Percentiles rank a stretch among this genome's conserved stretches.
phyloP scores from a whole-genome alignment of 2,888 invertebrate species.

The Embidobia sp. region DNA sequence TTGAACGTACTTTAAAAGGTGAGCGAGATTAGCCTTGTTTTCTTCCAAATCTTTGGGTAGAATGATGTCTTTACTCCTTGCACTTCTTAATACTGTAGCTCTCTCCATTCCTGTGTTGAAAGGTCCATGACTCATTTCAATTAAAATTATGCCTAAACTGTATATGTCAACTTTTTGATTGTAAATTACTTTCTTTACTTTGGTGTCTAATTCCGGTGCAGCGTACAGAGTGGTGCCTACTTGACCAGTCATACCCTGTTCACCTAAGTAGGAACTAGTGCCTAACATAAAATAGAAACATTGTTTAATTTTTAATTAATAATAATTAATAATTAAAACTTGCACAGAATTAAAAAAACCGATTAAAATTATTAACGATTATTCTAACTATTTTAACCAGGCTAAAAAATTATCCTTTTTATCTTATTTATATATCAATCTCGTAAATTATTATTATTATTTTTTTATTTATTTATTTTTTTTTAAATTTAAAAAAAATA shows the following conservation, averaged over 20 bases:
- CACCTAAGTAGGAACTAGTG: conserved; percentile 76
- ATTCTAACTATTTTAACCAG: no score
- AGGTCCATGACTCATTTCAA: conserved; percentile 96
- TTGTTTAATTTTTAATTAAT: no score
- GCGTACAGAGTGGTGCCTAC: conserved; percentile 98
- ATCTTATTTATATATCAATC: no score
- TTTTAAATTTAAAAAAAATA: background rate
- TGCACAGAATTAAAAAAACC: no score
- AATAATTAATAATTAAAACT: no score
- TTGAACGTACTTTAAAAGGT: conserved; percentile 84
- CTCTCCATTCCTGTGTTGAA: conserved; percentile 95
- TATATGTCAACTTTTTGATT: conserved; percentile 92
- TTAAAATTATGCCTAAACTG: conserved; percentile 93
- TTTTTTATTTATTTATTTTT: no score
- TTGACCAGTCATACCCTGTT: conserved; percentile 86
- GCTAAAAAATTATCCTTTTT: no score
- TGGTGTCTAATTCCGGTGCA: conserved; percentile 93
- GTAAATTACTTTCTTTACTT: conserved; percentile 88
- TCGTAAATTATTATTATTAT: no score
- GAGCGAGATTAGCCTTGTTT: conserved; percentile 84
- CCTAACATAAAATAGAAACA: conserved; percentile 67
- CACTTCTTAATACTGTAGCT: conserved; percentile 87
- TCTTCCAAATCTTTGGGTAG: conserved; percentile 88
- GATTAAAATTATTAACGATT: no score
- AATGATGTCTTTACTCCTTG: conserved; percentile 87